Evolutionary conservation across 2,113 vertebrate genomes (phyloP).

Genomic region (Pterocles burchelli): DNA sequence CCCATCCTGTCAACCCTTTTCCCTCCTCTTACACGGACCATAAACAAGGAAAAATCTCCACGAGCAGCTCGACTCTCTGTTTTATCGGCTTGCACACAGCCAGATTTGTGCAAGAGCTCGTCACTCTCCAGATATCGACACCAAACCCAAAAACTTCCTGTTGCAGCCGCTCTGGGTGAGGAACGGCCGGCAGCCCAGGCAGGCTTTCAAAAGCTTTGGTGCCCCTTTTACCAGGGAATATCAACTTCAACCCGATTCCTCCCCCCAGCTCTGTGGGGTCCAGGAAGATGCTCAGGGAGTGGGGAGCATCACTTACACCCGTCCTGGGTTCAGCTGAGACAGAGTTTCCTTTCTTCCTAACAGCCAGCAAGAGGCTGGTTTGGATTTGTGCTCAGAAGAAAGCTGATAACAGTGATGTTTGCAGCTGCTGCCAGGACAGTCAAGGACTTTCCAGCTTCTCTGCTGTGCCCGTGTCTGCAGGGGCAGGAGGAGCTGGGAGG

Average conservation of each 20-base stretch:
- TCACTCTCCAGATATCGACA: background rate
- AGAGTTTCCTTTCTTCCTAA: no score
- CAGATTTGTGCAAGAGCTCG: background rate
- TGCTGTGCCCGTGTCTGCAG: no score
- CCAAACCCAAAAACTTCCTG: background rate
- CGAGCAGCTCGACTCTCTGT: fast-evolving
- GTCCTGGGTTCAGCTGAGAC: no score
- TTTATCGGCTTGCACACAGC: background rate
- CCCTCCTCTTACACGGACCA: fast-evolving
- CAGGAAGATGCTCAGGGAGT: background rate
- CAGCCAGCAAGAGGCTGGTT: no score
- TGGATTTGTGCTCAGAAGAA: no score
- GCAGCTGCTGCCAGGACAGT: no score
- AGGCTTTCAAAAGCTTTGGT: background rate
- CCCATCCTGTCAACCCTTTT: background rate
- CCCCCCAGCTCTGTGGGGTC: background rate
- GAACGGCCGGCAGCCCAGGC: background rate
- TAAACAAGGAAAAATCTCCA: background rate
- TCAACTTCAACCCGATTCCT: background rate
- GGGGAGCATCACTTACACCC: background rate
- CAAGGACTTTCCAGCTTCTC: no score
- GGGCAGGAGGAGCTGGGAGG: no score
- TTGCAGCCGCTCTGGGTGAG: background rate
- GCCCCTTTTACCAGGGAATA: background rate
- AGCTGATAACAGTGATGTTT: no score